Evolutionary conservation across 2,113 vertebrate species (phyloP).

Genomic region (Rhineura floridana): DNA sequence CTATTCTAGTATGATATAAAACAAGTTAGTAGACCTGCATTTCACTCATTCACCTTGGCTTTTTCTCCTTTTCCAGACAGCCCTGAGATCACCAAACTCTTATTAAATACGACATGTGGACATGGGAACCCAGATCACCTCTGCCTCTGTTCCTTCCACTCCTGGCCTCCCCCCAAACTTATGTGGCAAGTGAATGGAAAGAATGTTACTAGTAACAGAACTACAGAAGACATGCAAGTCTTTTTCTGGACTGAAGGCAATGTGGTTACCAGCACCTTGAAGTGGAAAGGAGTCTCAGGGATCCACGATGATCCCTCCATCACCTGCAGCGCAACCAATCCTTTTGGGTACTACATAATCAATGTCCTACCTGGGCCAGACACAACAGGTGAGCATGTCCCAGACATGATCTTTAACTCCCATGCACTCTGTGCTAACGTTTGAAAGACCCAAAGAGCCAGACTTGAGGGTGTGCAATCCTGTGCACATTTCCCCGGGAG

Average conservation of each 20-base stretch:
- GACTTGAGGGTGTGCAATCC: background rate
- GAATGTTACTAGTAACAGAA: background rate
- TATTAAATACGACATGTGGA: background rate
- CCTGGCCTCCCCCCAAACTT: background rate
- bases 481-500: no score
- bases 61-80: background rate
- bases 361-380: no score
- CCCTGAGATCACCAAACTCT: fast-evolving
- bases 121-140: fast-evolving
- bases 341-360: background rate
- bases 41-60: background rate
- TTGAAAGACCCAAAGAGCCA: background rate
- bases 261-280: background rate
- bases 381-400: background rate
- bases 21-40: background rate
- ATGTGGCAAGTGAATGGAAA: background rate
- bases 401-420: background rate
- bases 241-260: background rate
- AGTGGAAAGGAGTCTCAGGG: fast-evolving
- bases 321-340: background rate
- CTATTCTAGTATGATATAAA: background rate
- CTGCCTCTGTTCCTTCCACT: background rate
- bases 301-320: fast-evolving
- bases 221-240: background rate
- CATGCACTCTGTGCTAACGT: background rate